Evolutionary conservation across 2,888 invertebrate species (phyloP), one percentile per base, ranked within the genome.

Genomic region (Drosophila meridiana): DNA sequence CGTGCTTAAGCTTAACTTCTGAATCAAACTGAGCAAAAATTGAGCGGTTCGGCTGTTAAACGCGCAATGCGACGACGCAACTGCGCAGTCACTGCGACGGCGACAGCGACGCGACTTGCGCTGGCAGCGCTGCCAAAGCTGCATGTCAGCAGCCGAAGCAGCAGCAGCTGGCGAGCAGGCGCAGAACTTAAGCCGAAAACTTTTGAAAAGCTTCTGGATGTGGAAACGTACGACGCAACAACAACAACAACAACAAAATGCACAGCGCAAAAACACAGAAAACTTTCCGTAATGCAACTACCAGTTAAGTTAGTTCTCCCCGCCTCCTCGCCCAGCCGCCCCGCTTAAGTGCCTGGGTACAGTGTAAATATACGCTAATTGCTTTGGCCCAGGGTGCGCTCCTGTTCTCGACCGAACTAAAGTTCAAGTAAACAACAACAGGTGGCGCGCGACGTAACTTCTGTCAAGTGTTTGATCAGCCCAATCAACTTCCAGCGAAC

Each of bases 11-110:
- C 76, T 84, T 72, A 87, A 90, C 90, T 90, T 89, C 89, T 86
- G 87, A 90, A 86, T 88, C 87, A 86, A 87, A 89, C 90, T 89
- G 89, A 89, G 90, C 78, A 59, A 38, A 76, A 69, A 69, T 58
- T 75, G 69, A 30, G 69, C 61, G 72, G 69, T 68, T 78, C 72
- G 67, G 75, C 76, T 78, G 83, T 89, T 89, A 89, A 89, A 90
- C 88, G 78, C 76, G 72, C 76, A 73, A 47, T 81, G 81, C 70
- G 71, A 55, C 83, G 76, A 76, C 80, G 81, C 80, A 40, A 42
- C 83, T 45, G 71, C 71, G 61, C 60, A 45, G 61, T 43, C 14
- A 58, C 48, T 20, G 64, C 56, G 58, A 30, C 59, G 20, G 8
- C 63, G 57, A 45, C 79, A 8, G 34, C 34, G 50, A 14, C n/a